Evolutionary conservation across 2,888 invertebrate species (phyloP).

Genomic region (Drosophila parthenogenetica): DNA sequence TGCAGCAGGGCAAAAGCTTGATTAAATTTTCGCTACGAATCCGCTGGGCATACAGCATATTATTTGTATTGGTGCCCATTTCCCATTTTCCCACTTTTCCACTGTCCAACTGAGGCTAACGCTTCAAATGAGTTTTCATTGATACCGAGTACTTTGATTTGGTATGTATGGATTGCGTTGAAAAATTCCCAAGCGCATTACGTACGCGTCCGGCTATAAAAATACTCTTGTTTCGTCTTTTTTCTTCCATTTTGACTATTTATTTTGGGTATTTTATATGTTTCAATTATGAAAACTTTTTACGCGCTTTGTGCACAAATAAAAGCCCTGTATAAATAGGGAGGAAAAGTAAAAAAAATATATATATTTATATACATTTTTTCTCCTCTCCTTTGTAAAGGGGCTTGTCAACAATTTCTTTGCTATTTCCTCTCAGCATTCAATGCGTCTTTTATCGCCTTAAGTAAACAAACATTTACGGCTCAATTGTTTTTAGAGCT

Average conservation of each 20-base stretch:
- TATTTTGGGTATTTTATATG: conserved; percentile 50
- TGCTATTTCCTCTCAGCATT: conserved; percentile 12
- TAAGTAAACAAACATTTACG: conserved; percentile 68
- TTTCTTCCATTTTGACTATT: conserved; percentile 28
- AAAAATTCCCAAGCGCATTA: conserved; percentile 60
- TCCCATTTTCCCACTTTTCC: background rate
- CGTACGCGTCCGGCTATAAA: conserved; percentile 35
- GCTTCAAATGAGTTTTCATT: conserved; percentile 66
- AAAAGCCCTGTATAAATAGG: conserved; percentile 21
- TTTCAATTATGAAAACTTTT: conserved; percentile 75
- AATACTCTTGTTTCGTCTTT: conserved; percentile 23
- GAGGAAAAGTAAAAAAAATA: conserved; percentile 20
- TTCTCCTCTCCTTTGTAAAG: conserved; percentile 2
- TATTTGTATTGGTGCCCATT: conserved; percentile 36
- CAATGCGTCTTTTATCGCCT: conserved; percentile 50
- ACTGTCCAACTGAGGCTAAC: background rate
- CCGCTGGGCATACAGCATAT: conserved; percentile 60
- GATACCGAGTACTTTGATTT: conserved; percentile 61
- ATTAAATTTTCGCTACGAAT: conserved; percentile 66
- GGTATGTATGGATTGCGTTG: conserved; percentile 32
- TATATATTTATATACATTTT: conserved; percentile 2
- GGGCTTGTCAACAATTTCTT: conserved; percentile 26
- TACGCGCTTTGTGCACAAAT: conserved; percentile 20
- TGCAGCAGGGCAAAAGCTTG: conserved; percentile 57
- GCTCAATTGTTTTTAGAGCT: conserved; percentile 70